Conservation (phyloP, 2,113 vertebrate species). For the Apodemus sylvaticus region DNA sequence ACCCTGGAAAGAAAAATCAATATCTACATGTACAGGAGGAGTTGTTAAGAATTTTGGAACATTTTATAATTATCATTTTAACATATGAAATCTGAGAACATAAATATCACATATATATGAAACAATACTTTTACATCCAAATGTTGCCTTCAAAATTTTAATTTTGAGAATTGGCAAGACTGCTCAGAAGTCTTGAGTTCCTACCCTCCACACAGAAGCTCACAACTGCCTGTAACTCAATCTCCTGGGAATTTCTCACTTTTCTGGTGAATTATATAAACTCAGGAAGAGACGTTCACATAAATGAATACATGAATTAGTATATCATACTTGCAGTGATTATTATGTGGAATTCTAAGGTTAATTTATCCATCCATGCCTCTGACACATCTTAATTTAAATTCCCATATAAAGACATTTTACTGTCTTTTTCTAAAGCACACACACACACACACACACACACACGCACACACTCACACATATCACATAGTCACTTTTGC, state of each 20-base stretch:
- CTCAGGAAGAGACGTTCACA: neutral
- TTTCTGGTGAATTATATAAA: neutral
- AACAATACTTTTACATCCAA: neutral
- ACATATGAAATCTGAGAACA: neutral
- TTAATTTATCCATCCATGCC: neutral
- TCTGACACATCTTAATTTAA: neutral
- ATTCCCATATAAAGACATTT: neutral
- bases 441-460: slow-evolving; percentile 1
- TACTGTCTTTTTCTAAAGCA: neutral
- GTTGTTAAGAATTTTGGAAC: neutral
- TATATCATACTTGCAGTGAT: neutral
- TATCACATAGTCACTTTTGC: neutral
- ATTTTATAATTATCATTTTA: neutral
- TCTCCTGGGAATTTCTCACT: neutral
- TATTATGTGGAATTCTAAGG: neutral
- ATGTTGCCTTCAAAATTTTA: neutral
- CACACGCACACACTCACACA: slow-evolving; percentile 22
- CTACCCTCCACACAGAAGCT: neutral
- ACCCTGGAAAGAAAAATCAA: neutral
- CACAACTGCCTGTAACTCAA: neutral
- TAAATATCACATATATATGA: neutral
- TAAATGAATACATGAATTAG: neutral
- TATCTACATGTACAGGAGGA: neutral
- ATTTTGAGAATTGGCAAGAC: neutral
- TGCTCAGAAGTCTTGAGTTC: neutral